Conservation (phyloP, 1,140 invertebrate genomes). For the Bradysia coprophila region DNA sequence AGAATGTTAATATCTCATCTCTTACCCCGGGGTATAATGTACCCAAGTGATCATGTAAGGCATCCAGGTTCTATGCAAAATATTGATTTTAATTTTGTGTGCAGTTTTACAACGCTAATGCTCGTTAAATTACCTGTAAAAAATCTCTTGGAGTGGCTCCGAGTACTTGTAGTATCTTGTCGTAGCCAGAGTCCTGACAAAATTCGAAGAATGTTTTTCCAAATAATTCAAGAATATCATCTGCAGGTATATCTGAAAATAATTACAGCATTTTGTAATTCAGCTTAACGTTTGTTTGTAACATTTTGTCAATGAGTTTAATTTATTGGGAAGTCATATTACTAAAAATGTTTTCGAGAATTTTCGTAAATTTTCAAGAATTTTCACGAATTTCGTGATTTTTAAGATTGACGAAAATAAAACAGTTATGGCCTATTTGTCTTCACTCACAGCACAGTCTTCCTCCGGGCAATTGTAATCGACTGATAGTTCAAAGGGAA, state of each 20-base stretch:
- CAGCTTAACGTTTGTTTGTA: too few relatives aligned
- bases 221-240: constrained; percentile 79
- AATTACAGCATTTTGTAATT: too few relatives aligned
- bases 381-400: too few relatives aligned
- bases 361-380: too few relatives aligned
- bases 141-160: constrained; percentile 85
- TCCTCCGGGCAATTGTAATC: too few relatives aligned
- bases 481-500: too few relatives aligned
- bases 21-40: constrained; percentile 86
- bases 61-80: constrained; percentile 70
- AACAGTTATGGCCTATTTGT: too few relatives aligned
- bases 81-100: not conserved
- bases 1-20: constrained; percentile 23
- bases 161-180: constrained; percentile 79
- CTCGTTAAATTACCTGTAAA: constrained; percentile 43
- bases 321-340: too few relatives aligned
- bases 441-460: too few relatives aligned
- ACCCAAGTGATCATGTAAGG: constrained; percentile 81
- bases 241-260: constrained; percentile 73
- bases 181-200: constrained; percentile 85
- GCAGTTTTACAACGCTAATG: not conserved
- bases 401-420: too few relatives aligned
- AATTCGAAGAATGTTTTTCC: constrained; percentile 90
- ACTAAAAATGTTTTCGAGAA: too few relatives aligned
- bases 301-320: too few relatives aligned